Evolutionary conservation across 1,140 invertebrate genomes (phyloP).

Genomic region (Cheumatopsyche charites): DNA sequence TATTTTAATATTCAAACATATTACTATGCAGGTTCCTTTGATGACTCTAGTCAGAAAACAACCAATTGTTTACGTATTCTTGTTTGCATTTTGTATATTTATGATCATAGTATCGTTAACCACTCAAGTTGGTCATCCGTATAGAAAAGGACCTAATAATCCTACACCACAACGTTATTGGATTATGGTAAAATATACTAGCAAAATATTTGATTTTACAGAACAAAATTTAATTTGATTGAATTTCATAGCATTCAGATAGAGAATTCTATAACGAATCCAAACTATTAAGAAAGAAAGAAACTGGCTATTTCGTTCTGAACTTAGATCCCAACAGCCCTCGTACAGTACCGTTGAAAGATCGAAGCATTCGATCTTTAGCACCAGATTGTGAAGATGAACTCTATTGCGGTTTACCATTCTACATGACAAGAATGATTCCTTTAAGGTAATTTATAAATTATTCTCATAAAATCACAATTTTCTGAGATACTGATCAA

Average conservation of each 20-base stretch:
- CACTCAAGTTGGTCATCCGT: conserved; percentile 38
- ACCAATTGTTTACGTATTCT: conserved; percentile 25
- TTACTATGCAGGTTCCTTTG: conserved; percentile 37
- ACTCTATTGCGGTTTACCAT: conserved; percentile 41
- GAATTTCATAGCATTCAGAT: conserved; percentile 36
- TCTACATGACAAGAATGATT: conserved; percentile 44
- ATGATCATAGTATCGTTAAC: conserved; percentile 37
- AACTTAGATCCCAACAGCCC: conserved; percentile 46
- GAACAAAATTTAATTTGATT: not conserved
- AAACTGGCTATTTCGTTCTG: conserved; percentile 44
- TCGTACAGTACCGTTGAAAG: conserved; percentile 29
- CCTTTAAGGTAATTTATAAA: conserved; percentile 34
- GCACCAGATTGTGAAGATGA: conserved; percentile 37
- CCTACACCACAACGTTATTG: conserved; percentile 44
- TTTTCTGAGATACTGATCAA: not conserved
- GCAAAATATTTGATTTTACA: not conserved
- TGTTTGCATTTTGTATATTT: conserved; percentile 32
- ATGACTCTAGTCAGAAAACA: conserved; percentile 38
- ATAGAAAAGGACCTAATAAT: conserved; percentile 35
- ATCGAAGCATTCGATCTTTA: conserved; percentile 13
- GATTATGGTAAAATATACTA: conserved; percentile 46
- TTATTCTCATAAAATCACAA: not conserved
- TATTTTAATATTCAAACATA: not conserved
- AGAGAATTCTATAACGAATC: conserved; percentile 38
- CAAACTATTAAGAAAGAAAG: not conserved